phyloP scores from a whole-genome alignment of 2,888 invertebrate genomes.

The Thecocarcelia acutangulata region DNA sequence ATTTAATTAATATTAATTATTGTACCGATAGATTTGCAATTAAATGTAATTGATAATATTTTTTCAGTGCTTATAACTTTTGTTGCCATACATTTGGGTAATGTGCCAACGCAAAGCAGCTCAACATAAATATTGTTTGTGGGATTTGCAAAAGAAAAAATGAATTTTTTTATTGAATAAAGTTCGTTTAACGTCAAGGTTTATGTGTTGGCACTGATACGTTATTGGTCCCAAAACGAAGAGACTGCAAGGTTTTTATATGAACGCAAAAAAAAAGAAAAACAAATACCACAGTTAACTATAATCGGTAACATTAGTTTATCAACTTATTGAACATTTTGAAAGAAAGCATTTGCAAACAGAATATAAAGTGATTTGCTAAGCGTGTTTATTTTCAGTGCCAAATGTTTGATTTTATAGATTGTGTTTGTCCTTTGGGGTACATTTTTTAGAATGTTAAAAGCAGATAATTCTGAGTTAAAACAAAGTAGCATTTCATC shows the following conservation, averaged over 20 bases:
- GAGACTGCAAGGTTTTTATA: conserved; percentile 8
- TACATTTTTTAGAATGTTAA: too few relatives aligned
- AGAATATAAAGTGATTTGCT: too few relatives aligned
- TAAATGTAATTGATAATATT: conserved; percentile 18
- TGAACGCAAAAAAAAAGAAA: not conserved
- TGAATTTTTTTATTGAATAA: not conserved
- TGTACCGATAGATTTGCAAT: conserved; percentile 49
- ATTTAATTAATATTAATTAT: conserved; percentile 66
- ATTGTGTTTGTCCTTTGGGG: too few relatives aligned
- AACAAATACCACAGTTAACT: not conserved
- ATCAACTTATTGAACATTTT: too few relatives aligned
- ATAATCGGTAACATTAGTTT: not conserved
- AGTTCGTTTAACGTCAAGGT: conserved; percentile 28
- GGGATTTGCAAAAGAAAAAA: not conserved
- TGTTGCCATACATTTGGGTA: not conserved
- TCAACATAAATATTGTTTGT: not conserved
- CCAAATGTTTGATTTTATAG: too few relatives aligned
- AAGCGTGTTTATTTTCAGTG: too few relatives aligned
- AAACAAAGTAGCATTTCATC: too few relatives aligned
- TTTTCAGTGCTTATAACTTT: not conserved
- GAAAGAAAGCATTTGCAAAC: too few relatives aligned
- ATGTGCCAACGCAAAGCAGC: not conserved
- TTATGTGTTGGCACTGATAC: conserved; percentile 44
- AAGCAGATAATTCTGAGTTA: too few relatives aligned
- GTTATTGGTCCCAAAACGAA: conserved; percentile 46